Percentiles rank a stretch among this genome's conserved stretches.
These are phyloP conservation scores for Amitus sp. DNA, from an alignment of 2,888 invertebrate species.

Conservation along the genomic window DNA sequence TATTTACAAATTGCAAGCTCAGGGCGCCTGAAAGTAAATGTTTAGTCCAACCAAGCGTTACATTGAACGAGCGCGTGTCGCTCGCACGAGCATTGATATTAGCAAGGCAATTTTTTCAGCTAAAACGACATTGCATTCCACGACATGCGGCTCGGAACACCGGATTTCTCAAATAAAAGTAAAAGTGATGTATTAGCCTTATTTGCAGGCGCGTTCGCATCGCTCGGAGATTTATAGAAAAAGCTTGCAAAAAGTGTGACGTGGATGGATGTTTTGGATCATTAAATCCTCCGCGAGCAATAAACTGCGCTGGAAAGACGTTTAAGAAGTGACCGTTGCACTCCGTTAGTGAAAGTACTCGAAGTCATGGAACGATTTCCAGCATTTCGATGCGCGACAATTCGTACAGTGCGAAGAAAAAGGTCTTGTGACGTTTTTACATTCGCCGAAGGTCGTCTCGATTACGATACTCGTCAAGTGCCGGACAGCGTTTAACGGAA, in stretches of 20 bases:
- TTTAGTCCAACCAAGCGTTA: too few relatives aligned
- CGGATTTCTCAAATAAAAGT: constrained; percentile 22
- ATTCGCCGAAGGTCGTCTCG: constrained; percentile 37
- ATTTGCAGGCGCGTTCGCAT: constrained; percentile 8
- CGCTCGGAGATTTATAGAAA: neutral
- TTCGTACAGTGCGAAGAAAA: constrained; percentile 29
- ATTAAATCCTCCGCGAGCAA: constrained; percentile 40
- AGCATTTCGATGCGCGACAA: constrained; percentile 30
- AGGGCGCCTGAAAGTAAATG: too few relatives aligned
- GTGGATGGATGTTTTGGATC: constrained; percentile 39
- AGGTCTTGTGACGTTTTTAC: constrained; percentile 31
- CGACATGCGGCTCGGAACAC: constrained; percentile 19
- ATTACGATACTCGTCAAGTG: constrained; percentile 25
- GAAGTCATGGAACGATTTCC: constrained; percentile 28
- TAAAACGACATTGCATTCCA: constrained; percentile 19
- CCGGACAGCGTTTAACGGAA: constrained; percentile 26
- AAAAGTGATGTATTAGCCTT: constrained; percentile 15
- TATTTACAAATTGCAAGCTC: too few relatives aligned
- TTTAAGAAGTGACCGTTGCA: constrained; percentile 48
- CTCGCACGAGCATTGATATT: constrained; percentile 13
- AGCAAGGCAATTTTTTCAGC: constrained; percentile 23
- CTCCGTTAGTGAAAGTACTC: constrained; percentile 55
- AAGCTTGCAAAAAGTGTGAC: constrained; percentile 3
- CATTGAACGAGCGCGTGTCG: constrained; percentile 1
- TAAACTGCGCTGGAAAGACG: constrained; percentile 44